Evolutionary conservation across 2,888 invertebrate species (phyloP).

Genomic region (Tenthredo livida): DNA sequence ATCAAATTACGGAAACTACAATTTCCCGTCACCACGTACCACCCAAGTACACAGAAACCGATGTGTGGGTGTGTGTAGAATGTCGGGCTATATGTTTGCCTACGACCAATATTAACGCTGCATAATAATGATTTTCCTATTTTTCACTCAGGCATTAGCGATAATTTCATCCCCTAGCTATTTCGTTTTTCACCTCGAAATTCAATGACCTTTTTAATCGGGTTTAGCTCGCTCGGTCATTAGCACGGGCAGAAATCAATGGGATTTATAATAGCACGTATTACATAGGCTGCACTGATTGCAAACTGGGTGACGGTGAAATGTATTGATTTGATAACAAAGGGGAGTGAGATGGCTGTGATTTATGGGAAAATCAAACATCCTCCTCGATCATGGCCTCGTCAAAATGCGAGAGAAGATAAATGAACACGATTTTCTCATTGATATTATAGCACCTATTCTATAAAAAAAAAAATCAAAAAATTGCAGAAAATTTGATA

Average conservation of each 20-base stretch:
- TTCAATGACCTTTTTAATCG: conserved; percentile 5
- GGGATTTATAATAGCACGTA: background rate
- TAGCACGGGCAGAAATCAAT: conserved; percentile 6
- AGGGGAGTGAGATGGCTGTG: background rate
- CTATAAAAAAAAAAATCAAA: too few species aligned
- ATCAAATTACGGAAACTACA: conserved; percentile 63
- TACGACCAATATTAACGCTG: background rate
- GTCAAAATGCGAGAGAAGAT: background rate
- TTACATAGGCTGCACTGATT: background rate
- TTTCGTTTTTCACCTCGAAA: background rate
- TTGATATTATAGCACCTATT: background rate
- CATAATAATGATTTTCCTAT: background rate
- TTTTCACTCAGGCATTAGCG: background rate
- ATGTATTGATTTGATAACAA: conserved; percentile 50
- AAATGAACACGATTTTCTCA: background rate
- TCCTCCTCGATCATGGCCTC: background rate
- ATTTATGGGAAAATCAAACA: conserved; percentile 34
- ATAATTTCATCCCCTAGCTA: background rate
- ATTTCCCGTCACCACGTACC: conserved; percentile 52
- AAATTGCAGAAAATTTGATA: background rate
- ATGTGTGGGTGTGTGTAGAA: background rate
- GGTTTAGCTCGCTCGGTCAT: background rate
- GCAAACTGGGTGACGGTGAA: conserved; percentile 17
- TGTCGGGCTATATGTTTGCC: background rate
- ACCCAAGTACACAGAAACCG: background rate